Evolutionary conservation across 2,888 invertebrate species (phyloP).

Genomic region (Drosophila conformis): DNA sequence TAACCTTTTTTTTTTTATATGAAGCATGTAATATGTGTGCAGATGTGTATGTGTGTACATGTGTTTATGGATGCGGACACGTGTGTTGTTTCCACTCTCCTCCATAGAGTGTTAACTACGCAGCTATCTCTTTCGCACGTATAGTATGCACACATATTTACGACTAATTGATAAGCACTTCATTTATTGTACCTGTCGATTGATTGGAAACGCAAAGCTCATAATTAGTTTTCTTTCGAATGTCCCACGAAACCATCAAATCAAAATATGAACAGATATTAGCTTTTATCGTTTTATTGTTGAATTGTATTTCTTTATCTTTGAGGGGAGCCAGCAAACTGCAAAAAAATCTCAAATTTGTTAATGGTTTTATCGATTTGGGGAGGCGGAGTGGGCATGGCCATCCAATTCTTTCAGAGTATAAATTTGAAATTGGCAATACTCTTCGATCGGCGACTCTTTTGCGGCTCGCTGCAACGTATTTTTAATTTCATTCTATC

Average conservation of each 20-base stretch:
- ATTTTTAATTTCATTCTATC: conserved; percentile 5
- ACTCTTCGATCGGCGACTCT: not conserved
- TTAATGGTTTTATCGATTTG: not conserved
- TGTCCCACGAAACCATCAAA: not conserved
- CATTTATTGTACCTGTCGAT: not conserved
- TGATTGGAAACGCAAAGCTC: not conserved
- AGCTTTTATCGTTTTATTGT: not conserved
- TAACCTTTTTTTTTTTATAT: not conserved
- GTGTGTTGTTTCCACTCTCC: not conserved
- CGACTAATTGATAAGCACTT: not conserved
- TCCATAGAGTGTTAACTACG: not conserved
- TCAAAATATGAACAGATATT: not conserved
- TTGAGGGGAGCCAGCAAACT: accelerated
- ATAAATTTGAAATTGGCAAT: not conserved
- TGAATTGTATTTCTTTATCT: not conserved
- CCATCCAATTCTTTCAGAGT: not conserved
- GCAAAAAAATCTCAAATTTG: no score
- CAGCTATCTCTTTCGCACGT: conserved; percentile 1
- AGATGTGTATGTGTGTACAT: not conserved
- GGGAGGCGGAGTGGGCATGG: not conserved
- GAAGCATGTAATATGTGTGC: not conserved
- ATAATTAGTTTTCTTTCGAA: not conserved
- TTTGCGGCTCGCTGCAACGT: not conserved
- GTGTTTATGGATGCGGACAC: not conserved
- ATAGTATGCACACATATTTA: not conserved